Base-by-base conservation (phyloP, 2,797 vertebrate species). In the Anguilla obscura region DNA sequence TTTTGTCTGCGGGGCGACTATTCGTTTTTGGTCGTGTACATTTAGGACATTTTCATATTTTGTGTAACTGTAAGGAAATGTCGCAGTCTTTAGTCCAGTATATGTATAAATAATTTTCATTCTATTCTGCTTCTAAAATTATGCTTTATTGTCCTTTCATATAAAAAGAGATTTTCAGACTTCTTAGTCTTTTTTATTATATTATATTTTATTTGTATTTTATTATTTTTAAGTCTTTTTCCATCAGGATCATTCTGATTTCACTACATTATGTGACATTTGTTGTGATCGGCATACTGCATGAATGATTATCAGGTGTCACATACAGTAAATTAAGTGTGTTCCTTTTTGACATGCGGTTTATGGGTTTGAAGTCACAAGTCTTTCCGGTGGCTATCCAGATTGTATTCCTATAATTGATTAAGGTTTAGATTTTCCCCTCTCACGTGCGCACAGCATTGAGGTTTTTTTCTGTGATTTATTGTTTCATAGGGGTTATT, bases 401-500 rank as follows among this genome's bases (percentile, higher is more conserved):
- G 27, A 79, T 89, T 86, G 66, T 69, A 48, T 60, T 84, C 83
- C 80, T 87, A 45, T 85, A 69, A 88, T 58, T 80, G 36, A 88
- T 85, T 48, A 40, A 71, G 66, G 63, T 58, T 52, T 74, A 85
- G 87, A 85, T 83, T 83, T 54, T 5, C 40, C 54, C 21, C n/a
- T 69, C 74, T 60, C 2, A 1, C 63, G 6, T n/a, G 63, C n/a
- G 60, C 85, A 36, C 54, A 33, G 85, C 27, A 18, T 58, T 52
- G 14, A n/a, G 45, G 24, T 30, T 52, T 83, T 40, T 18, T 60
- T 58, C 14, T 69, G 9, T 86, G 88, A 88, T 88, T 86, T 85
- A 88, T 80, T 86, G 54, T 86, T 76, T 87, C 83, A 85, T 89
- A 88, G 87, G 76, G 88, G 79, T 91, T 86, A 85, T 87, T 90